Evolutionary conservation across 2,888 invertebrate genomes (phyloP).

Genomic region (Amaurobius ferox): DNA sequence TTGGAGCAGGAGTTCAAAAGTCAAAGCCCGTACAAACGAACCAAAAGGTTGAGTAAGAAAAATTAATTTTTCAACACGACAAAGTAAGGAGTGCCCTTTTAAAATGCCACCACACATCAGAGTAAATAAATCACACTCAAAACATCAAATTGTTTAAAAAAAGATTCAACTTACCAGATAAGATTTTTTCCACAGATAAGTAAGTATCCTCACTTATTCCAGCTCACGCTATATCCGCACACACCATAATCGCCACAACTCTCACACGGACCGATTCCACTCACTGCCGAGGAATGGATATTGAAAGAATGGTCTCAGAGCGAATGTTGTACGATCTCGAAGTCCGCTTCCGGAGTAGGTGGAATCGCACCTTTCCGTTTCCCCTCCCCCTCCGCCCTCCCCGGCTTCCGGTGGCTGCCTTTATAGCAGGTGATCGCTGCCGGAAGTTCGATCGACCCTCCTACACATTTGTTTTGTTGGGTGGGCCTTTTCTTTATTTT

Average conservation of each 20-base stretch:
- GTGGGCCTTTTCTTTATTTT: conserved; percentile 33
- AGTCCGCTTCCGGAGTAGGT: conserved; percentile 63
- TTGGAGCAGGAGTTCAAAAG: too few relatives aligned
- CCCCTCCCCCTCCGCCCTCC: conserved; percentile 22
- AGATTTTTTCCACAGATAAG: too few relatives aligned
- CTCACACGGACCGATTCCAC: background rate
- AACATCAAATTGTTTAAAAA: too few relatives aligned
- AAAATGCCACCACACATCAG: too few relatives aligned
- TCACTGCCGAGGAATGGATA: background rate
- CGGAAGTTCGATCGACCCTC: conserved; percentile 37
- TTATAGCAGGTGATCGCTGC: conserved; percentile 61
- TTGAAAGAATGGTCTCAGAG: background rate
- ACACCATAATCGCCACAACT: background rate
- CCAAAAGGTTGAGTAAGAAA: too few relatives aligned
- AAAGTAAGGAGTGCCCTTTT: too few relatives aligned
- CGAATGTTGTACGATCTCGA: background rate
- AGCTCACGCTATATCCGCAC: background rate
- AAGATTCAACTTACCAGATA: too few relatives aligned
- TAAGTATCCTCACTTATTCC: too few relatives aligned
- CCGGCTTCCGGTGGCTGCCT: conserved; percentile 49
- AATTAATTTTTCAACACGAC: too few relatives aligned
- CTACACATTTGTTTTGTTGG: conserved; percentile 48
- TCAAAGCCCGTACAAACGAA: too few relatives aligned
- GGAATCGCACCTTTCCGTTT: conserved; percentile 57
- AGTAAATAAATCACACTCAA: too few relatives aligned